Base-by-base conservation (phyloP, 2,888 invertebrate genomes). In the Coecobrya sp. region DNA sequence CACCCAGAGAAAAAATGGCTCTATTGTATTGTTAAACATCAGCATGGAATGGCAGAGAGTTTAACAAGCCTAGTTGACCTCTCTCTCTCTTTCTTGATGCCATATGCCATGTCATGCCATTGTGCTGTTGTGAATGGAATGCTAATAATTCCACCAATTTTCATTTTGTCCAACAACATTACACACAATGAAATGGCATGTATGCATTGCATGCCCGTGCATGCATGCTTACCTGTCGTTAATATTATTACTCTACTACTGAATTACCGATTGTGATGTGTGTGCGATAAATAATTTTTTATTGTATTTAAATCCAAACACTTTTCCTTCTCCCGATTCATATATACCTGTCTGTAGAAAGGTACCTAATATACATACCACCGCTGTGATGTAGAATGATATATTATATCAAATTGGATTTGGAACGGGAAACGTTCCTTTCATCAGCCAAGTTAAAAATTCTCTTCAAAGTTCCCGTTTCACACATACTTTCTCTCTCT, bases 61-160 rank as follows among this genome's bases (percentile, higher is more conserved):
- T 22, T 59, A 68, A 68, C 68, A 73, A 42, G 42, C 42, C 5
- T 68, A 27, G 73, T 36, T 73, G 73, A 42, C 42, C 73, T 65
- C 22, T 65, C 36, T 65, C 65, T 59, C 65, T 11, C 11, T 42
- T 0, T 11, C 36, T 3, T 8, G 13, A 0, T 73, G 73, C 36
- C 73, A 36, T 36, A 36, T 73, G 73, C 73, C 73, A 42, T 73
- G 73, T 27, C 42, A 73, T 36, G 73, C 73, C 19, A 73, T 73
- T 73, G 73, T 73, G 73, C 13, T 73, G 73, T 42, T 73, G 42
- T 73, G 73, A 73, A 73, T 73, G 73, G 73, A 73, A 73, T 73
- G 73, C 73, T 73, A 73, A 73, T 73, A 73, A 73, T 73, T 73
- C 73, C 73, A 73, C 73, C 73, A 42, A 73, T 73, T 73, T 73